A percentile compares a stretch with the other conserved stretches of the same genome.
phyloP scores from a whole-genome alignment of 2,113 vertebrate genomes.

The Macquaria ambigua region DNA sequence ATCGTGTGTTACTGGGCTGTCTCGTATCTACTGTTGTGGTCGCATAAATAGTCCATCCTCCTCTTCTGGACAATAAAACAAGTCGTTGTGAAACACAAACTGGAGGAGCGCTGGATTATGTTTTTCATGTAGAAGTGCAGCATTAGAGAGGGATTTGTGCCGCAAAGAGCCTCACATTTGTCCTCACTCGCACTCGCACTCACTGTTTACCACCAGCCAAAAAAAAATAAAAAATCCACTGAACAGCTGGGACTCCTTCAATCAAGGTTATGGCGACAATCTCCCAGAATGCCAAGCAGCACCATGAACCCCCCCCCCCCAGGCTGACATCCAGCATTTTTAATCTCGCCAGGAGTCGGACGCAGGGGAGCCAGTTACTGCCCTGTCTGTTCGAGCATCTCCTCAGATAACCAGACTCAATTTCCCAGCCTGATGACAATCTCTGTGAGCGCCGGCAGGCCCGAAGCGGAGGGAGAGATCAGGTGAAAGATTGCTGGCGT shows the following conservation, averaged over 20 bases:
- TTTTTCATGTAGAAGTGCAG: slow-evolving; percentile 12
- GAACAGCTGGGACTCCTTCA: slow-evolving; percentile 62
- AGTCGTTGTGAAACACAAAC: background rate
- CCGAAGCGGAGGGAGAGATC: slow-evolving; percentile 30
- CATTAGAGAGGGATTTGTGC: background rate
- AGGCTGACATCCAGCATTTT: slow-evolving; percentile 46
- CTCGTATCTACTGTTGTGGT: background rate
- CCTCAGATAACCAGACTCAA: slow-evolving; percentile 46
- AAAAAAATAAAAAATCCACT: slow-evolving; percentile 1
- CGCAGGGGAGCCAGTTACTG: slow-evolving; percentile 18
- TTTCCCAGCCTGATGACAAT: slow-evolving; percentile 47
- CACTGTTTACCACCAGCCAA: slow-evolving; percentile 34
- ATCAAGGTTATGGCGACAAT: slow-evolving; percentile 58
- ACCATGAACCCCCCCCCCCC: background rate
- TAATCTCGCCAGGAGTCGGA: slow-evolving; percentile 56
- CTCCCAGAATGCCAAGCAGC: slow-evolving; percentile 55
- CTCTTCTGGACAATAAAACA: background rate
- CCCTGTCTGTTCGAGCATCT: slow-evolving; percentile 13
- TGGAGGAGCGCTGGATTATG: slow-evolving; percentile 1
- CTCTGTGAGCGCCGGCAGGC: background rate
- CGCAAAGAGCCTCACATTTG: background rate
- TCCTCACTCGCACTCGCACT: background rate
- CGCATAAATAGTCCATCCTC: no score
- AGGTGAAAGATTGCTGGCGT: slow-evolving; percentile 16
- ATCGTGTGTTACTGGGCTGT: background rate